A percentile compares a stretch with the other conserved stretches of the same genome.
Evolutionary conservation across 1,140 invertebrate species (phyloP).

Genomic region (Agrypnia vestita): DNA sequence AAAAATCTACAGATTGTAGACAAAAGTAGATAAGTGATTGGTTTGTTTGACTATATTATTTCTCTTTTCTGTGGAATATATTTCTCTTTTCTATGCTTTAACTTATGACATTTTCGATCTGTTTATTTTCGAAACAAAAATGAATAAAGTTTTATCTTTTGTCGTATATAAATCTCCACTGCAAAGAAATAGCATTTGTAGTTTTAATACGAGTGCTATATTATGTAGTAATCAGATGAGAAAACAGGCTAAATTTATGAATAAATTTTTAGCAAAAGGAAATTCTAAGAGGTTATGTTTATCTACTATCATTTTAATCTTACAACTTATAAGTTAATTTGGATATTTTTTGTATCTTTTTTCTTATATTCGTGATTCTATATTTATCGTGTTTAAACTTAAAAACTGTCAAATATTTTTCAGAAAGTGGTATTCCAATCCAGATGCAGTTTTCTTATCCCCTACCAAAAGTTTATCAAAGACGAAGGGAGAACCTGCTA

Average conservation of each 20-base stretch:
- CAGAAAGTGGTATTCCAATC: constrained; percentile 29
- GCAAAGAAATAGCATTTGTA: constrained; percentile 6
- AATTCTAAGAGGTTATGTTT: constrained; percentile 32
- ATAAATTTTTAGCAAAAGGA: constrained; percentile 11
- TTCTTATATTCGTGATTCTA: not conserved
- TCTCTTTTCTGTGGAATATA: too few relatives aligned
- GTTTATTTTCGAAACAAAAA: constrained; percentile 2
- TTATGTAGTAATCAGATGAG: not conserved
- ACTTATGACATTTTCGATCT: too few relatives aligned
- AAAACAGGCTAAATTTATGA: constrained; percentile 35
- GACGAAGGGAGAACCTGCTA: constrained; percentile 66
- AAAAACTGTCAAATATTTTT: constrained; percentile 19
- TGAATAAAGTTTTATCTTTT: constrained; percentile 1
- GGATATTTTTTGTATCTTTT: not conserved
- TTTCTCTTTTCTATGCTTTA: too few relatives aligned
- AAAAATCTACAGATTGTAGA: too few relatives aligned
- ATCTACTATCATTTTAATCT: too few relatives aligned
- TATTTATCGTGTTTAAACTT: not conserved
- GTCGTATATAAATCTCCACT: not conserved
- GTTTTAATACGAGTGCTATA: constrained; percentile 25
- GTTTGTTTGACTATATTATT: too few relatives aligned
- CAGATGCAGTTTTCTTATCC: not conserved
- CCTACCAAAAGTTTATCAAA: constrained; percentile 60
- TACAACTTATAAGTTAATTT: not conserved
- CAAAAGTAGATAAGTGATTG: too few relatives aligned